phyloP scores from a whole-genome alignment of 2,113 vertebrate genomes.

The Mus pahari region DNA sequence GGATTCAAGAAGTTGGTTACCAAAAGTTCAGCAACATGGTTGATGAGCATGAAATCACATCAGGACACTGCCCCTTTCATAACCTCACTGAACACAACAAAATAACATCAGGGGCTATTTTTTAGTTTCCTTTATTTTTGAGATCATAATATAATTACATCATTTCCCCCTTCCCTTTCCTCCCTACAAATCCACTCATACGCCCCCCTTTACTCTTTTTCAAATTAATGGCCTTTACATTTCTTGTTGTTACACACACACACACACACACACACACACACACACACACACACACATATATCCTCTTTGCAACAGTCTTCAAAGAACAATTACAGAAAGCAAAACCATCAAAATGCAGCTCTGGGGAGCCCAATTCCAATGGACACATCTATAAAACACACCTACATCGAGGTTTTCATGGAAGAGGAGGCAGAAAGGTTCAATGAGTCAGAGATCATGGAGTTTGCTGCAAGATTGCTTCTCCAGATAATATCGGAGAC shows the following conservation, averaged over 20 bases:
- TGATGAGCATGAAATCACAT: not conserved
- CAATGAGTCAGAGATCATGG: not conserved
- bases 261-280: no score
- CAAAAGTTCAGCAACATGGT: not conserved
- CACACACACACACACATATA: no score
- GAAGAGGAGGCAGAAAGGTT: not conserved
- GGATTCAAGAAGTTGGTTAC: not conserved
- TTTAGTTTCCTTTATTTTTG: not conserved
- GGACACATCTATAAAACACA: not conserved
- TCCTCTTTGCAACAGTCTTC: not conserved
- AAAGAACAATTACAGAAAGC: not conserved
- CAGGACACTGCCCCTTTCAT: not conserved
- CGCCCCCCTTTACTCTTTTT: not conserved
- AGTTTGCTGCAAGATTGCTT: not conserved
- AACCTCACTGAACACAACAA: not conserved
- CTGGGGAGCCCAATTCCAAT: not conserved
- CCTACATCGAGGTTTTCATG: no score
- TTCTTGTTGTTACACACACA: not conserved
- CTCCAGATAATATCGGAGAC: not conserved
- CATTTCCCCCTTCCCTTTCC: not conserved
- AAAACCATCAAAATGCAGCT: not conserved
- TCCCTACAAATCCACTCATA: not conserved
- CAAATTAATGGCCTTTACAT: not conserved
- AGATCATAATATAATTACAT: not conserved
- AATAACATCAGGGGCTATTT: not conserved